Conservation (phyloP, 1,140 invertebrate species). For the Bombus huntii region DNA sequence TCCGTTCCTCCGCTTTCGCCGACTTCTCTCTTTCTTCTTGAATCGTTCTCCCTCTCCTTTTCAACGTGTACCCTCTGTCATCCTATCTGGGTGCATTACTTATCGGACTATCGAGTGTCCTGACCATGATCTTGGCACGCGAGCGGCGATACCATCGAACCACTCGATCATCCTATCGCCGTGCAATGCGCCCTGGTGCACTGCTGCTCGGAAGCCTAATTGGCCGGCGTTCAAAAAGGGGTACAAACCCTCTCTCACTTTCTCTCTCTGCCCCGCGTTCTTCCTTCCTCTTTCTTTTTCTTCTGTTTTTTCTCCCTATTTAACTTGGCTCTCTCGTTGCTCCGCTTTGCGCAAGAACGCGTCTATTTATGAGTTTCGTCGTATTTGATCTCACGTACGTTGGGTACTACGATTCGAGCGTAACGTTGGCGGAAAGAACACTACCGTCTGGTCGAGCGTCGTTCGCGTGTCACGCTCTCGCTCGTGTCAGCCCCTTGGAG, state of each 20-base stretch:
- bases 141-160: constrained; percentile 74
- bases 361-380: not conserved
- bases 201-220: constrained; percentile 68
- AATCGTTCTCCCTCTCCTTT: constrained; percentile 13
- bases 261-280: not conserved
- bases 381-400: not conserved
- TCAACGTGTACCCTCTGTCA: constrained; percentile 68
- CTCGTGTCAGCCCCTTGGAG: not conserved
- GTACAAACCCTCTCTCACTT: constrained; percentile 4
- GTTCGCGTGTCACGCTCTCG: not conserved
- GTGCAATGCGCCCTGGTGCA: constrained; percentile 67
- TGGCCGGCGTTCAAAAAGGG: constrained; percentile 58
- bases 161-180: constrained; percentile 79
- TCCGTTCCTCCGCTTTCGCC: not conserved
- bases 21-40: not conserved
- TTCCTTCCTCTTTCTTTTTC: not conserved
- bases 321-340: not conserved
- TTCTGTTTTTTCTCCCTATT: too few relatives aligned
- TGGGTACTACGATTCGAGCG: not conserved
- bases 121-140: constrained; percentile 76
- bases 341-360: not conserved
- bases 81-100: constrained; percentile 76
- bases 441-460: not conserved
- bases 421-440: not conserved
- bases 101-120: constrained; percentile 75